A percentile compares a stretch with the other conserved stretches of the same genome.
phyloP scores from a whole-genome alignment of 2,797 vertebrate species.

The Pipistrellus pipistrellus region DNA sequence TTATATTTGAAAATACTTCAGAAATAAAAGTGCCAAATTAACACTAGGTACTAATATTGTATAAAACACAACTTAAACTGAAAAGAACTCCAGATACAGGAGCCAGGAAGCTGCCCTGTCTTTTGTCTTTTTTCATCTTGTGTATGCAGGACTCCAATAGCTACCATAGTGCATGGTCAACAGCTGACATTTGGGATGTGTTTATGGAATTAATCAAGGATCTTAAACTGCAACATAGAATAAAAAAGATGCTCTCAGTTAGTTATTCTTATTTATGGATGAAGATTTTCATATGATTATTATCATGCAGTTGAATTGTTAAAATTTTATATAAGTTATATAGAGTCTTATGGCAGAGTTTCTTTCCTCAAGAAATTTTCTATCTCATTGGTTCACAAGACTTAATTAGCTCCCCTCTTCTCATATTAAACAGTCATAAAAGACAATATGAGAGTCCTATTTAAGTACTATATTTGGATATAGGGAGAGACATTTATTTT shows the following conservation, averaged over 20 bases:
- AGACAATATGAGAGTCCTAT: not conserved
- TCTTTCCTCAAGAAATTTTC: not conserved
- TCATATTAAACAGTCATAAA: conserved; percentile 36
- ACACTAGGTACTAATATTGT: not conserved
- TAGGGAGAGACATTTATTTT: conserved; percentile 20
- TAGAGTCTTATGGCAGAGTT: not conserved
- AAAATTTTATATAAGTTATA: not conserved
- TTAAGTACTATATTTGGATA: not conserved
- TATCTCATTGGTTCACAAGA: not conserved
- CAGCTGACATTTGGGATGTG: not conserved
- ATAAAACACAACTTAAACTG: conserved; percentile 18
- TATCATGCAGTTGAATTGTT: not conserved
- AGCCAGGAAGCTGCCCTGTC: not conserved
- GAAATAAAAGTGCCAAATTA: not conserved
- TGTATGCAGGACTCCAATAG: not conserved
- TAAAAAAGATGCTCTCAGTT: not conserved
- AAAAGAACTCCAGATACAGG: not conserved
- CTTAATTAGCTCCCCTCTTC: not conserved
- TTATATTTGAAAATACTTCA: not conserved
- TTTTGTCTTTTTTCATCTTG: not conserved
- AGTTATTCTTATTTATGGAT: conserved; percentile 9
- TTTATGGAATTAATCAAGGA: not conserved
- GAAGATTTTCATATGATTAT: conserved; percentile 48
- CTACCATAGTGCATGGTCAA: not conserved
- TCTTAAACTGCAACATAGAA: not conserved